A percentile compares a stretch with the other conserved stretches of the same genome.
Evolutionary conservation across 2,113 vertebrate species (phyloP).

Genomic region (Leucopternis melanops): DNA sequence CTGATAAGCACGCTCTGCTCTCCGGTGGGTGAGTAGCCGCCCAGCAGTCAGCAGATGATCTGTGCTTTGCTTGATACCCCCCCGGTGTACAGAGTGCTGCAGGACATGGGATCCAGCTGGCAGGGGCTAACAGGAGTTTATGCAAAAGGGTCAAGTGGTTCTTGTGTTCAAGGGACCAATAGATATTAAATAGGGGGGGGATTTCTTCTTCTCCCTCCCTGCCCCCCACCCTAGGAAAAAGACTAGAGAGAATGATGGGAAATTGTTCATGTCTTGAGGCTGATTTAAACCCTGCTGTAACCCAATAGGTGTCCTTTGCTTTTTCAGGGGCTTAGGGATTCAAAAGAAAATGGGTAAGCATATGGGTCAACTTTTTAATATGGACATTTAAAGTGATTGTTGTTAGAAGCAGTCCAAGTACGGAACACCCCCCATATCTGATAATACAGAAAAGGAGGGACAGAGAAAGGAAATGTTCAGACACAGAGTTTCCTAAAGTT

Average conservation of each 20-base stretch:
- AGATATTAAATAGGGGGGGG: neutral
- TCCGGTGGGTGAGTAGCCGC: neutral
- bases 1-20: constrained; percentile 53
- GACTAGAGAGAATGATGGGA: neutral
- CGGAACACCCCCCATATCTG: neutral
- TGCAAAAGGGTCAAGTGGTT: constrained; percentile 52
- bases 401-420: neutral
- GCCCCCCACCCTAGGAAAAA: neutral
- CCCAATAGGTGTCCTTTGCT: neutral
- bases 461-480: neutral
- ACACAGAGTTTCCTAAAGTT: neutral
- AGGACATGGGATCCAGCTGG: constrained; percentile 21
- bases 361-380: neutral
- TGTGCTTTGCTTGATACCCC: neutral
- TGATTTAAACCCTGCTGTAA: neutral
- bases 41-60: neutral
- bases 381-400: neutral
- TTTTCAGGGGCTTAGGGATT: neutral
- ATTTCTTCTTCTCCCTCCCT: neutral
- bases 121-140: neutral
- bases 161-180: constrained; percentile 5
- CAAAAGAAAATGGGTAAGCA: neutral
- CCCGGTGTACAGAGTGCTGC: neutral
- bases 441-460: neutral
- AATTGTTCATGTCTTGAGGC: neutral